Conservation (phyloP, 2,888 invertebrate genomes). For the Tubulanus polymorphus region DNA sequence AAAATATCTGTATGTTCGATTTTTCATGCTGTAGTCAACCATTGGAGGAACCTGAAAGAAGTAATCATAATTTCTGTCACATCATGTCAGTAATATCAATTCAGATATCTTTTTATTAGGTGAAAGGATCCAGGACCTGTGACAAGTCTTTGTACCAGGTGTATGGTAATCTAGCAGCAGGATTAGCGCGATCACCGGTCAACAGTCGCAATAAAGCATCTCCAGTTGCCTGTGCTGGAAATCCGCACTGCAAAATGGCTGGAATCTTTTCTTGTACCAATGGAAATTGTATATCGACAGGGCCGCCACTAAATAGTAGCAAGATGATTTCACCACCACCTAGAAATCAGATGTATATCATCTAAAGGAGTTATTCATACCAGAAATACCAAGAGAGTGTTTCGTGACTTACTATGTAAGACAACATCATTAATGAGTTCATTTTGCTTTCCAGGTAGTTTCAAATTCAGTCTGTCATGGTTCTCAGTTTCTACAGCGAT, state of each 20-base stretch:
- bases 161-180: constrained; percentile 41
- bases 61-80: background rate
- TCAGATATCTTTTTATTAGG: background rate
- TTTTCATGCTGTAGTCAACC: constrained; percentile 33
- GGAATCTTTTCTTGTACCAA: constrained; percentile 24
- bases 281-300: constrained; percentile 41
- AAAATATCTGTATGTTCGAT: constrained; percentile 44
- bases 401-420: background rate
- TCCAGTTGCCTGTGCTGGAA: constrained; percentile 46
- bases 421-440: constrained; percentile 33
- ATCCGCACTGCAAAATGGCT: constrained; percentile 39
- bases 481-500: constrained; percentile 34
- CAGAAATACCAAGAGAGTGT: too few species aligned
- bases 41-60: constrained; percentile 17
- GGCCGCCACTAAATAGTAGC: constrained; percentile 31
- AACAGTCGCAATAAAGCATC: constrained; percentile 33
- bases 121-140: constrained; percentile 23
- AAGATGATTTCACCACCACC: constrained; percentile 3
- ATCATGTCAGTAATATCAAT: background rate
- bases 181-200: constrained; percentile 22
- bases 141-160: constrained; percentile 37
- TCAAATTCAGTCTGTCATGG: constrained; percentile 31
- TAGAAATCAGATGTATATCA: background rate
- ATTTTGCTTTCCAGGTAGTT: constrained; percentile 37
- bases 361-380: background rate